A percentile compares a stretch with the other conserved stretches of the same genome.
Conservation (phyloP, 2,113 vertebrate genomes). For the Mormoops blainvillei region DNA sequence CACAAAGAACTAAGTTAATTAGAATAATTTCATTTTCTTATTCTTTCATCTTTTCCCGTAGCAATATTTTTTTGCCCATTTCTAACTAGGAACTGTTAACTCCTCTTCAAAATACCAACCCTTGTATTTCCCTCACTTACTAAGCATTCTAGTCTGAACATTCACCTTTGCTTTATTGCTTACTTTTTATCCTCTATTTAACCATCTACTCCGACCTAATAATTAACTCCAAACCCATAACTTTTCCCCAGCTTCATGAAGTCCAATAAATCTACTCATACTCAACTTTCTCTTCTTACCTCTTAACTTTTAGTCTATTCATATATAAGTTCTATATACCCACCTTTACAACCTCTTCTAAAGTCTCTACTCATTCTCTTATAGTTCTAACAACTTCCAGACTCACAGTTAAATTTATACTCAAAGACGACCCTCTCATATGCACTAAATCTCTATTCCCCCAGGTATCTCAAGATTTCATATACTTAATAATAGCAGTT, state of each 20-base stretch:
- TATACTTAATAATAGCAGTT: not conserved
- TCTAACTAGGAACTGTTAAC: conserved; percentile 26
- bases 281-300: not conserved
- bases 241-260: not conserved
- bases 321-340: not conserved
- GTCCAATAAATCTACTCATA: conserved; percentile 22
- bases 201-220: conserved; percentile 12
- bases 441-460: not conserved
- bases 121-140: not conserved
- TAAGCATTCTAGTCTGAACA: conserved; percentile 7
- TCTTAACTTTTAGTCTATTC: not conserved
- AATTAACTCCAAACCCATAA: conserved; percentile 7
- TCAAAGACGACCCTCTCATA: not conserved
- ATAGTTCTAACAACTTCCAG: not conserved
- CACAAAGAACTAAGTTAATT: not conserved
- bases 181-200: conserved; percentile 41
- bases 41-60: not conserved
- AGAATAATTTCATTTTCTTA: conserved; percentile 7
- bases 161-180: conserved; percentile 54
- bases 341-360: not conserved
- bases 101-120: conserved; percentile 37
- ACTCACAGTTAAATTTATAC: not conserved
- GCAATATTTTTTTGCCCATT: not conserved
- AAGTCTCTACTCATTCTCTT: conserved; percentile 4
- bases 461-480: not conserved